Evolutionary conservation across 2,888 invertebrate genomes (phyloP).

Genomic region (Bellardia pandia): DNA sequence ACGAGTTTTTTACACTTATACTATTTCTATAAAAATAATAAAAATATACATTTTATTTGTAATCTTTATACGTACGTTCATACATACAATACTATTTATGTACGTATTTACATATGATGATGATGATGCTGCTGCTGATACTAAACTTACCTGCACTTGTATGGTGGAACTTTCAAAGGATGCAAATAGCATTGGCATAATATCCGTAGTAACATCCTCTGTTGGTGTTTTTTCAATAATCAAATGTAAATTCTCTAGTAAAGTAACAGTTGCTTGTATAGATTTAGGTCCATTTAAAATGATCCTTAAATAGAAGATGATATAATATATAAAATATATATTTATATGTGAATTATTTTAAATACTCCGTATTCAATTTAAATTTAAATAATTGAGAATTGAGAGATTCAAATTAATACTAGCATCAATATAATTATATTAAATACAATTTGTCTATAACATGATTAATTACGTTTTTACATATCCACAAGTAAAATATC

Average conservation of each 20-base stretch:
- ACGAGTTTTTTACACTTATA: not conserved
- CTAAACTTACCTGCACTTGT: slow-evolving; percentile 91
- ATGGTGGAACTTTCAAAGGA: slow-evolving; percentile 94
- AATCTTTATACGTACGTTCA: not conserved
- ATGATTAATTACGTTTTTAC: too few species aligned
- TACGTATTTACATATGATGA: not conserved
- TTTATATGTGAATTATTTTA: not conserved
- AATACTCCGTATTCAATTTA: not conserved
- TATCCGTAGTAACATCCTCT: slow-evolving; percentile 91
- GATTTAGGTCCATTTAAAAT: slow-evolving; percentile 92
- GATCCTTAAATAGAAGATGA: slow-evolving; percentile 84
- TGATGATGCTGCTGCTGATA: not conserved
- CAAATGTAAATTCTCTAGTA: slow-evolving; percentile 95
- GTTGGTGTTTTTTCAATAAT: slow-evolving; percentile 94
- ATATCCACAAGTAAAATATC: too few species aligned
- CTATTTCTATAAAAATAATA: not conserved
- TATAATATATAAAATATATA: not conserved
- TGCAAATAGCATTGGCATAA: slow-evolving; percentile 93
- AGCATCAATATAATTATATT: too few species aligned
- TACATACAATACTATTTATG: not conserved
- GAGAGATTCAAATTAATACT: too few species aligned
- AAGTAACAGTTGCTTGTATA: slow-evolving; percentile 93
- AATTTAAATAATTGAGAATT: too few species aligned
- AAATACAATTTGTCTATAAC: too few species aligned
- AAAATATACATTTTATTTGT: not conserved